Evolutionary conservation across 2,113 vertebrate species (phyloP).

Genomic region (Saguinus midas): DNA sequence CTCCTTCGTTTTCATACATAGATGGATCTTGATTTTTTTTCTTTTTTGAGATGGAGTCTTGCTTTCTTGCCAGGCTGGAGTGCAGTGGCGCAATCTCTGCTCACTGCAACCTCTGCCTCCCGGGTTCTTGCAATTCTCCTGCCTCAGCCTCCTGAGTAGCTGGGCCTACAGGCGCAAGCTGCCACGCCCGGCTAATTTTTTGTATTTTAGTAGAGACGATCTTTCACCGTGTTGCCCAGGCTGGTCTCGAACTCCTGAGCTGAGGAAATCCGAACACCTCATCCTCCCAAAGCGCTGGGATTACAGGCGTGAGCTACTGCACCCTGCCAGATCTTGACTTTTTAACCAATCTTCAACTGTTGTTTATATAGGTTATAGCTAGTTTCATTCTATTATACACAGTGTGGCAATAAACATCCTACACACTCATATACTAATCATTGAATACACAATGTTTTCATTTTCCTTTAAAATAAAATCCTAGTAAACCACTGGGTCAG

Average conservation of each 20-base stretch:
- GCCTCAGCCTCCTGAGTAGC: too few species aligned
- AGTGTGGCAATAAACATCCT: neutral
- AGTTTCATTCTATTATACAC: neutral
- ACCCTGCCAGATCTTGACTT: neutral
- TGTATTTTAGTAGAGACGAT: too few species aligned
- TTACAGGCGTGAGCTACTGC: neutral
- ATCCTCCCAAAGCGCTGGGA: neutral
- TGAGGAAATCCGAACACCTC: neutral
- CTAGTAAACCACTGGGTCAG: neutral
- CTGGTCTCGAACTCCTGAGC: neutral
- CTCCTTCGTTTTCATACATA: neutral
- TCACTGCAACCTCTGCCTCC: too few species aligned
- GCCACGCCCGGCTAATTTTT: too few species aligned
- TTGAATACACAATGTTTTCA: neutral
- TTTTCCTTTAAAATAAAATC: slow-evolving; percentile 22
- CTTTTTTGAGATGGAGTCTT: neutral
- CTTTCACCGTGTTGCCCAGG: neutral
- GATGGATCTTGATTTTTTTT: neutral
- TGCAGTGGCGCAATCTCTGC: too few species aligned
- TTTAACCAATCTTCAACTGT: neutral
- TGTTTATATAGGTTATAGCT: neutral
- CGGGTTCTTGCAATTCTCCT: too few species aligned
- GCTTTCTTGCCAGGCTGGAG: neutral
- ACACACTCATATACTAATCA: neutral
- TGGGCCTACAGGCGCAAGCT: too few species aligned